Conservation (phyloP, 1,140 invertebrate genomes). For the Zaprionus taronus region DNA sequence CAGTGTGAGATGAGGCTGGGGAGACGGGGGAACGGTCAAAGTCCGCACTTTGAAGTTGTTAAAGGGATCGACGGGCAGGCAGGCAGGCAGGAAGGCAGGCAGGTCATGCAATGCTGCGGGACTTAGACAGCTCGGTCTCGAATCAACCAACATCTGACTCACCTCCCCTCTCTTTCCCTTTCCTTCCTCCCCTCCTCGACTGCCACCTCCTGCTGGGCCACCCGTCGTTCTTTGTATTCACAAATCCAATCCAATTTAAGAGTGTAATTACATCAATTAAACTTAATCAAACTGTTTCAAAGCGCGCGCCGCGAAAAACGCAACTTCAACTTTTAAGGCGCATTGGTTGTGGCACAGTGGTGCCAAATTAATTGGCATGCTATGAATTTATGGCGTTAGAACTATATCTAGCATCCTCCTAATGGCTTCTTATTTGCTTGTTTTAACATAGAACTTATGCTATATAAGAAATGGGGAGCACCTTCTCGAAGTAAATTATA, state of each 20-base stretch:
- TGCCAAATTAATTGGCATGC: neutral
- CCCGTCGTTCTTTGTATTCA: slow-evolving; percentile 65
- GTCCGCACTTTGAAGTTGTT: slow-evolving; percentile 69
- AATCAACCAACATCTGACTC: slow-evolving; percentile 6
- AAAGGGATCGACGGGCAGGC: slow-evolving; percentile 64
- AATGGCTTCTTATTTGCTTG: too few species aligned
- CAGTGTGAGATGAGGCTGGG: neutral
- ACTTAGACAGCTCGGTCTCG: slow-evolving; percentile 8
- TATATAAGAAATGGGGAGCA: too few species aligned
- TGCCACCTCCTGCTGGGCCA: neutral
- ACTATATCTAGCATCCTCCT: too few species aligned
- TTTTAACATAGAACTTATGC: too few species aligned
- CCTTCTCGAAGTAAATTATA: too few species aligned
- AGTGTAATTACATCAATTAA: slow-evolving; percentile 82
- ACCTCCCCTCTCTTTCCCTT: neutral
- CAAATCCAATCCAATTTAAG: slow-evolving; percentile 82
- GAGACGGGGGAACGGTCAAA: neutral
- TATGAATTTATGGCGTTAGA: neutral
- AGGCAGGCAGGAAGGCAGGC: slow-evolving; percentile 2
- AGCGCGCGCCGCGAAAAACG: slow-evolving; percentile 65
- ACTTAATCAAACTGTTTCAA: slow-evolving; percentile 82
- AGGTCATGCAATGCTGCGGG: slow-evolving; percentile 31
- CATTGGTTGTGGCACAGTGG: slow-evolving; percentile 30
- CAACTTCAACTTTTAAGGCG: slow-evolving; percentile 57
- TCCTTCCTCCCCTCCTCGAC: neutral